Evolutionary conservation across 2,113 vertebrate genomes (phyloP).

Genomic region (Mesoclemmys tuberculata): DNA sequence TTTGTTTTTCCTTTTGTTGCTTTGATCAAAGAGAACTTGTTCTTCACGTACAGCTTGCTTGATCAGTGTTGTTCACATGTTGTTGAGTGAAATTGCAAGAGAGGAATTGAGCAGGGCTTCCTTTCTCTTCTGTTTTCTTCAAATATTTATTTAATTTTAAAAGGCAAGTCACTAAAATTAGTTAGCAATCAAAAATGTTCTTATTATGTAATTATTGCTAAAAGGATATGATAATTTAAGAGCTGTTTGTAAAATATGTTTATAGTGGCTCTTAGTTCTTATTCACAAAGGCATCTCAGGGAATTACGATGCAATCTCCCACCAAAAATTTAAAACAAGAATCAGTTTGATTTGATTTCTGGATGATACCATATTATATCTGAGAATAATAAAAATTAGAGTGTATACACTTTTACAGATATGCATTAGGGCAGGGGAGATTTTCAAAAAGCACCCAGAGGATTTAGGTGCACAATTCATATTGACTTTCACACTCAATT

Average conservation of each 20-base stretch:
- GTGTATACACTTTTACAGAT: background rate
- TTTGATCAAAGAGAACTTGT: background rate
- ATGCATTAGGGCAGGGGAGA: background rate
- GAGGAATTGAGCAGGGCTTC: background rate
- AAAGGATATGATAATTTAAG: background rate
- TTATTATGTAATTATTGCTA: background rate
- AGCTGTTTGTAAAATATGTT: background rate
- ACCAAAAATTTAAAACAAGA: background rate
- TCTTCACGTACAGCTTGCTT: background rate
- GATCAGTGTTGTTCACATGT: rapidly evolving
- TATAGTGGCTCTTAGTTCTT: conserved; percentile 19
- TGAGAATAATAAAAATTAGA: background rate
- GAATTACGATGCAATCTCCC: background rate
- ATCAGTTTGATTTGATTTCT: background rate
- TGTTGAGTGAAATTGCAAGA: background rate
- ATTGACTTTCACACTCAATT: background rate
- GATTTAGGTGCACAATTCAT: background rate
- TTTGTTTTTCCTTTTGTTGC: conserved; percentile 26
- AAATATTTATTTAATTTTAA: background rate
- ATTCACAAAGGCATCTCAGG: background rate
- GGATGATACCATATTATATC: background rate
- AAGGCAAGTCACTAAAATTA: background rate
- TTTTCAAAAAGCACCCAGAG: background rate
- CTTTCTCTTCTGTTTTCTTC: background rate
- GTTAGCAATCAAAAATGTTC: background rate